Percentiles rank a stretch among this genome's conserved stretches.
These are phyloP conservation scores for Mustela lutreola DNA, from an alignment of 2,113 vertebrate genomes.

Conservation along the genomic window DNA sequence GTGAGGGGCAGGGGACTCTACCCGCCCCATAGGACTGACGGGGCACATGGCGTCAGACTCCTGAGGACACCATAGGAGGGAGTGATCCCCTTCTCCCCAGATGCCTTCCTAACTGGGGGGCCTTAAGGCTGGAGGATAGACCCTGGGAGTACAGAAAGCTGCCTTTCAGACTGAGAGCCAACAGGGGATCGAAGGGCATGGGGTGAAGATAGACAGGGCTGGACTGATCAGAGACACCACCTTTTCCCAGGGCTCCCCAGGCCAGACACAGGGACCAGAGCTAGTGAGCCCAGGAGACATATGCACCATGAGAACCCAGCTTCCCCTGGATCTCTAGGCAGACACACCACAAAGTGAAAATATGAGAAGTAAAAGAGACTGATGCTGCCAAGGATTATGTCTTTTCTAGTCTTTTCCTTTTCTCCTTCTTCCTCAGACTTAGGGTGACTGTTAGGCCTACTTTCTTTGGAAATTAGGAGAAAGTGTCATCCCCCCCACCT, in stretches of 20 bases:
- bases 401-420: neutral
- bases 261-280: neutral
- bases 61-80: neutral
- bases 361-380: neutral
- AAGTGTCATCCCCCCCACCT: too few relatives aligned
- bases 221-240: neutral
- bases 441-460: neutral
- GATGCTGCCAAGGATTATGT: neutral
- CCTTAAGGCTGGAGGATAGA: rapidly evolving
- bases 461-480: neutral
- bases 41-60: neutral
- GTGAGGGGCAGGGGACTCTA: too few relatives aligned
- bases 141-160: neutral
- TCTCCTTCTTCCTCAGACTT: neutral
- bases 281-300: neutral
- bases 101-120: rapidly evolving
- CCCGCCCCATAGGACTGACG: too few relatives aligned
- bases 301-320: too few relatives aligned
- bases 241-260: neutral
- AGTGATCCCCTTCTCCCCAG: neutral
- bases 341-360: rapidly evolving
- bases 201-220: neutral
- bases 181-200: neutral
- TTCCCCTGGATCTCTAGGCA: neutral
- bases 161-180: neutral